Conservation (phyloP, 2,113 vertebrate genomes). For the Taurulus bubalis region DNA sequence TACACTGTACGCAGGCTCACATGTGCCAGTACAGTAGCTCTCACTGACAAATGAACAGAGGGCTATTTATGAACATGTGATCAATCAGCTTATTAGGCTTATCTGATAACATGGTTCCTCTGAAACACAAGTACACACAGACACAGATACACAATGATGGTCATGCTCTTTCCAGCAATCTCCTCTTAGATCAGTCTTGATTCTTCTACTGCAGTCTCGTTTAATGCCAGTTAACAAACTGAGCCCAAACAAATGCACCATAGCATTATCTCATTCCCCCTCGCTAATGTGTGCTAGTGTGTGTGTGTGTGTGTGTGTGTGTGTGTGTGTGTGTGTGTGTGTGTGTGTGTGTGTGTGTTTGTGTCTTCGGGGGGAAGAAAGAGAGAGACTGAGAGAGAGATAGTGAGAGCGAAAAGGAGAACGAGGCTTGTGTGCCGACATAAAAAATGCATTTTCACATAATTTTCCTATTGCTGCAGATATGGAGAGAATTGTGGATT, state of each 20-base stretch:
- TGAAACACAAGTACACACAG: constrained; percentile 35
- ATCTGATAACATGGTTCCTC: constrained; percentile 46
- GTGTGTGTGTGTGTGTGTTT: not conserved
- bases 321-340: constrained; percentile 15
- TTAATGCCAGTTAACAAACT: constrained; percentile 40
- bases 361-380: not conserved
- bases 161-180: constrained; percentile 15
- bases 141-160: constrained; percentile 23
- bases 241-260: constrained; percentile 40
- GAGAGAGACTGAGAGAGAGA: not conserved
- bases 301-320: constrained; percentile 18
- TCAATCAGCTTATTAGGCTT: constrained; percentile 61
- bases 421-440: not conserved
- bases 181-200: constrained; percentile 35
- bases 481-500: not conserved
- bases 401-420: not conserved
- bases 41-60: constrained; percentile 45
- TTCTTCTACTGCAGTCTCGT: constrained; percentile 29
- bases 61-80: constrained; percentile 56
- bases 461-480: constrained; percentile 17
- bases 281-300: not conserved
- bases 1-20: not conserved
- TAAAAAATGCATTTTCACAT: not conserved
- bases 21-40: not conserved
- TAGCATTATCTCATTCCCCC: constrained; percentile 20